These are phyloP conservation scores for Anneissia japonica DNA, from an alignment of 35 echinoderm and acorn worm genomes.

Conservation along the genomic window DNA sequence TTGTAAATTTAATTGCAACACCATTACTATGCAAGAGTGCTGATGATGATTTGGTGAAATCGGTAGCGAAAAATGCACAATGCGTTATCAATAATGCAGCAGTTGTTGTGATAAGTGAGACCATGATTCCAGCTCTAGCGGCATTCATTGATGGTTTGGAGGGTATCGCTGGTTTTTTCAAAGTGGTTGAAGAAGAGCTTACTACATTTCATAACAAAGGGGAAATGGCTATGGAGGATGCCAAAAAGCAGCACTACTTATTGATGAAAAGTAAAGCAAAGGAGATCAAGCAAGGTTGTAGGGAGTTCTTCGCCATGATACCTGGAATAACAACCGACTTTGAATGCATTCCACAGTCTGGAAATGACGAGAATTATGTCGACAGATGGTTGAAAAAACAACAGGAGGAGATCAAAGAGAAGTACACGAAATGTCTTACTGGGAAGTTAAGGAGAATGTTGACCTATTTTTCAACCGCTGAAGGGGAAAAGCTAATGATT, in stretches of 20 bases:
- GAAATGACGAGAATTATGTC: slow-evolving; percentile 11
- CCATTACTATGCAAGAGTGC: neutral
- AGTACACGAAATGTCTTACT: too few species aligned
- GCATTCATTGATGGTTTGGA: slow-evolving; percentile 5
- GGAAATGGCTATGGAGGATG: neutral
- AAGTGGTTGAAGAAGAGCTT: neutral
- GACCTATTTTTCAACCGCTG: too few species aligned
- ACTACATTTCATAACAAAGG: neutral
- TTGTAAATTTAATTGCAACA: neutral
- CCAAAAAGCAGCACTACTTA: neutral
- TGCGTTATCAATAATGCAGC: neutral
- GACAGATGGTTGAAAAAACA: neutral
- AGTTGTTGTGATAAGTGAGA: neutral
- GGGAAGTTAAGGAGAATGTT: too few species aligned
- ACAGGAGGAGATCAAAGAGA: too few species aligned
- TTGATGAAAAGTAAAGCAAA: slow-evolving; percentile 3
- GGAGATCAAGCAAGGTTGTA: slow-evolving; percentile 5
- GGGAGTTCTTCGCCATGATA: slow-evolving; percentile 2
- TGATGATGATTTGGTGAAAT: neutral
- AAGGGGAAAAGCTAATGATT: too few species aligned
- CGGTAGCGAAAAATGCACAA: neutral
- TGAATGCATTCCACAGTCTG: neutral
- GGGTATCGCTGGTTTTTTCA: slow-evolving; percentile 18
- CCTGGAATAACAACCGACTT: slow-evolving; percentile 18
- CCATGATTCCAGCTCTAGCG: slow-evolving; percentile 20